Percentiles rank a stretch among this genome's conserved stretches.
Conservation (phyloP, 1,140 invertebrate species). For the Plectrocnemia conspersa region DNA sequence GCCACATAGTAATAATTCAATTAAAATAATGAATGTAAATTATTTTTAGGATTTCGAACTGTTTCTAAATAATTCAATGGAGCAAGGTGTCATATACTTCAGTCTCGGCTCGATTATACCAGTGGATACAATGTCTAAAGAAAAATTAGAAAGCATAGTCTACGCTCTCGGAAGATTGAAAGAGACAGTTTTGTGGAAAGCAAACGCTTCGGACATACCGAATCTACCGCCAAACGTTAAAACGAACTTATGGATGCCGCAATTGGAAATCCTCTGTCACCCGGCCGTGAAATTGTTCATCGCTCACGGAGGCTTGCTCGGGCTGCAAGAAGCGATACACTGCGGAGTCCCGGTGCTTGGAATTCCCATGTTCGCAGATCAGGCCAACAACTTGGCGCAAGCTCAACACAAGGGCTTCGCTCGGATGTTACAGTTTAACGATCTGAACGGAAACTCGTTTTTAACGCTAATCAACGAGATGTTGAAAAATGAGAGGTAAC, state of each 20-base stretch:
- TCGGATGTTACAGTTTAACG: slow-evolving; percentile 37
- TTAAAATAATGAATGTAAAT: too few species aligned
- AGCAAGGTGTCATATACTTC: slow-evolving; percentile 42
- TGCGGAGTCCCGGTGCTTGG: slow-evolving; percentile 57
- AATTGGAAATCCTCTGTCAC: slow-evolving; percentile 47
- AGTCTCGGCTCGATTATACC: slow-evolving; percentile 44
- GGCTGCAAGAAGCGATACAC: slow-evolving; percentile 55
- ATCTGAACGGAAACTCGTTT: slow-evolving; percentile 39
- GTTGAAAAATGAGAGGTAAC: slow-evolving; percentile 39
- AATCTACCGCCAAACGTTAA: slow-evolving; percentile 55
- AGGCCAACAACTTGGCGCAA: slow-evolving; percentile 41
- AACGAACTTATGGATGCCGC: slow-evolving; percentile 64
- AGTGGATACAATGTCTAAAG: slow-evolving; percentile 36
- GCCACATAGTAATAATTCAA: too few species aligned
- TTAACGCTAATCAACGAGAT: slow-evolving; percentile 37
- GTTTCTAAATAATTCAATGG: slow-evolving; percentile 22
- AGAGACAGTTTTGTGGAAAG: slow-evolving; percentile 62
- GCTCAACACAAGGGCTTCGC: slow-evolving; percentile 41
- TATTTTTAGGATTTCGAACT: slow-evolving; percentile 28
- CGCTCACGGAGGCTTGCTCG: slow-evolving; percentile 57
- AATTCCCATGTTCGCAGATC: slow-evolving; percentile 56
- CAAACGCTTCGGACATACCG: slow-evolving; percentile 45
- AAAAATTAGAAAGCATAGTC: slow-evolving; percentile 44
- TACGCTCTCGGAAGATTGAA: slow-evolving; percentile 54
- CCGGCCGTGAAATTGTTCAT: slow-evolving; percentile 51